These are phyloP conservation scores for Ctenodactylus gundi DNA, from an alignment of 2,113 vertebrate species.

Conservation along the genomic window DNA sequence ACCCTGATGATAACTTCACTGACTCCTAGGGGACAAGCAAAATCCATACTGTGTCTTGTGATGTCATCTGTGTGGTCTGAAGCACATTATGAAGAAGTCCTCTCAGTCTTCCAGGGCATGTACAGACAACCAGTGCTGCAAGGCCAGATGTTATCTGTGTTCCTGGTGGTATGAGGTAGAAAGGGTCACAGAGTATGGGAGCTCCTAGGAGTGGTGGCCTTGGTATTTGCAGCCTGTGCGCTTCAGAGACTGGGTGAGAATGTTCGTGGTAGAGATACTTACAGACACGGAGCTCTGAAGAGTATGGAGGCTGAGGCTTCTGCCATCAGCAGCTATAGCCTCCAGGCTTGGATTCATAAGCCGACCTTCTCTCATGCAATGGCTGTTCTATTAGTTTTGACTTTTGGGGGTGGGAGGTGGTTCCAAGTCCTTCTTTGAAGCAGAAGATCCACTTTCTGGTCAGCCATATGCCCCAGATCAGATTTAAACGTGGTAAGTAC, in stretches of 20 bases:
- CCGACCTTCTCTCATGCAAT: background rate
- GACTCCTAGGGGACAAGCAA: background rate
- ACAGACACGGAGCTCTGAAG: no score
- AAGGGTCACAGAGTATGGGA: no score
- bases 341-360: no score
- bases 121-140: background rate
- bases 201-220: background rate
- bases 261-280: no score
- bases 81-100: background rate
- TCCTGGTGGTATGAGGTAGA: no score
- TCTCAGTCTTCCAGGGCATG: background rate
- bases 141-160: no score
- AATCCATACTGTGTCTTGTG: background rate
- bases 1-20: background rate
- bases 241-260: background rate
- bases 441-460: background rate
- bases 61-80: background rate
- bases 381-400: background rate
- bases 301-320: background rate
- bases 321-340: background rate
- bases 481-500: background rate
- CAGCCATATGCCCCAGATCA: background rate
- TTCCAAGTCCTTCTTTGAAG: background rate
- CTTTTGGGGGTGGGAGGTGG: background rate
- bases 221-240: background rate